Evolutionary conservation across 2,888 invertebrate genomes (phyloP).

Genomic region (Charanyca ferruginea): DNA sequence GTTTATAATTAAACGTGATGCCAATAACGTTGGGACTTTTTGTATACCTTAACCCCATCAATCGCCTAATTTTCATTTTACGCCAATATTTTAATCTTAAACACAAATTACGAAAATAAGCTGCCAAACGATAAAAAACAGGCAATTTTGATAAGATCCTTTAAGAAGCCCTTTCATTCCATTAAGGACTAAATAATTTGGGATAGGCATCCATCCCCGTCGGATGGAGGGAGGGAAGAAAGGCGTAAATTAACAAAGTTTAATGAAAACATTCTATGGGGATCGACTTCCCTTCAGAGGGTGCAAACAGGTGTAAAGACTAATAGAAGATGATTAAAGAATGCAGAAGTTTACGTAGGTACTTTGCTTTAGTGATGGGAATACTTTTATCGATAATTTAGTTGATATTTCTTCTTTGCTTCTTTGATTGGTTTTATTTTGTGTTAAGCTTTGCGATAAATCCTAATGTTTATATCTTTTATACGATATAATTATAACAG

Average conservation of each 20-base stretch:
- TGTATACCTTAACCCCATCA: too few species aligned
- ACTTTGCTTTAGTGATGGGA: conserved; percentile 54
- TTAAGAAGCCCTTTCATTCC: conserved; percentile 37
- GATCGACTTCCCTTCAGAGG: conserved; percentile 50
- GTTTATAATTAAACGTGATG: too few species aligned
- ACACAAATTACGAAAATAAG: conserved; percentile 32
- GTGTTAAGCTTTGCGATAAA: too few species aligned
- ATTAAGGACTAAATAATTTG: conserved; percentile 55
- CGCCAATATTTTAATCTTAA: conserved; percentile 35
- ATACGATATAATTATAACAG: too few species aligned
- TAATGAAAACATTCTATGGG: conserved; percentile 82
- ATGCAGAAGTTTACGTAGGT: conserved; percentile 36
- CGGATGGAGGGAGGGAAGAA: conserved; percentile 30
- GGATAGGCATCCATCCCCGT: conserved; percentile 28
- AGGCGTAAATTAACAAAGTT: conserved; percentile 84
- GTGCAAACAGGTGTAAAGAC: conserved; percentile 78
- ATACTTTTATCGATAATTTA: conserved; percentile 12
- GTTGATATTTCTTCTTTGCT: too few species aligned
- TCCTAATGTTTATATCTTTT: too few species aligned
- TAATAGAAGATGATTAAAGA: conserved; percentile 74
- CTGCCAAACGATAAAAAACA: conserved; percentile 23
- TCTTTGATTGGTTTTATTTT: too few species aligned
- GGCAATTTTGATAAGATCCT: conserved; percentile 25
- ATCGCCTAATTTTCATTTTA: neutral
- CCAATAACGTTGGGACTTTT: too few species aligned